Base-by-base conservation (phyloP, 2,888 invertebrate genomes). In the Vesta saturnalis region DNA sequence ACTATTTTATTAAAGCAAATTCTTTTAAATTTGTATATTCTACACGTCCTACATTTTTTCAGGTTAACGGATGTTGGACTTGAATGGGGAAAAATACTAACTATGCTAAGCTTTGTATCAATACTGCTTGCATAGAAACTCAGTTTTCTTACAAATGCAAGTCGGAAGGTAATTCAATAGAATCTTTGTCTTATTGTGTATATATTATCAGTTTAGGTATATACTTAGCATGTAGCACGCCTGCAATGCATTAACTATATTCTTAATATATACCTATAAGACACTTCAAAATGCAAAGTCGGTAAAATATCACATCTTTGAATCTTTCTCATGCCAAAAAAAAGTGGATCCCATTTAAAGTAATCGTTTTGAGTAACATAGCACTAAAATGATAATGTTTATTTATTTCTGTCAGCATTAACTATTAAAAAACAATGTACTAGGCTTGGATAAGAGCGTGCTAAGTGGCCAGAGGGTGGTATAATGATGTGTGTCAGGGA, bases 401-500 rank as follows among this genome's bases (percentile, higher is more conserved):
- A 71, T 76, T 75, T 76, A 76, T 73, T 73, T 70, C 73, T 71
- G 76, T 74, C 74, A 64, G 67, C 71, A 52, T 52, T n/a, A 67
- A 56, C 72, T 70, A 72, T 73, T 69, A 70, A 54, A 67, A 65
- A 67, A 67, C 68, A 66, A 69, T 72, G 62, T 73, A 67, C 64
- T 60, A 66, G 57, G 64, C 63, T 72, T 54, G 69, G 60, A 63
- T 73, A 73, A 72, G 73, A 74, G 72, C 64, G 77, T 75, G 77
- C 74, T 76, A 77, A 77, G 77, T 77, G 76, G 77, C 74, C 73
- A 68, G 73, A 75, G 77, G 74, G 74, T 76, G 75, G 76, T 74
- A 74, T 72, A 72, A 75, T 75, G 75, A 77, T 76, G 74, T 77
- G 75, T 78, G 78, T 78, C 78, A 78, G 77, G 77, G 77, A 73